Evolutionary conservation across 2,797 vertebrate genomes (phyloP).

Genomic region (Pelobates cultripes): DNA sequence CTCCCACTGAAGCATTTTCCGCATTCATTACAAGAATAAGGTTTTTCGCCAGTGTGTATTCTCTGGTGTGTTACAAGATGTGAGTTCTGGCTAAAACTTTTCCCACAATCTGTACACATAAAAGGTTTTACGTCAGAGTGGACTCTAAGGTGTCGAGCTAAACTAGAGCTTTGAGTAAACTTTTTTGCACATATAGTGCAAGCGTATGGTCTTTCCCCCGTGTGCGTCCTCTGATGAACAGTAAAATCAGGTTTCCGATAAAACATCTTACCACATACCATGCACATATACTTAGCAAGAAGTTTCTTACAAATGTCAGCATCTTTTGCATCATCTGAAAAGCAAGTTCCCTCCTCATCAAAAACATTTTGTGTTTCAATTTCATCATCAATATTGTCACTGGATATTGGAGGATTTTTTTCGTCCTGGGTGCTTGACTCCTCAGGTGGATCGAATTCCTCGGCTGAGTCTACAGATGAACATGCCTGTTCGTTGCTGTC

Average conservation of each 20-base stretch:
- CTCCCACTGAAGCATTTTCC: conserved; percentile 5
- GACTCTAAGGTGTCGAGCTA: conserved; percentile 57
- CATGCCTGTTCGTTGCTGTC: not conserved
- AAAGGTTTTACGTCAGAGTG: conserved; percentile 56
- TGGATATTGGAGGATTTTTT: not conserved
- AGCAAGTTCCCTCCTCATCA: not conserved
- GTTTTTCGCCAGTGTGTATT: conserved; percentile 10
- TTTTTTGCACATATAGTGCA: conserved; percentile 56
- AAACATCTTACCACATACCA: conserved; percentile 19
- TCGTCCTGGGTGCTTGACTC: not conserved
- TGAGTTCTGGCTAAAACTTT: conserved; percentile 18
- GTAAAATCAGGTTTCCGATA: conserved; percentile 26
- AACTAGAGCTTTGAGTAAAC: conserved; percentile 56
- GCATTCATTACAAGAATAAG: not conserved
- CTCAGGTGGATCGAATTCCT: not conserved
- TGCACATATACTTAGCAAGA: conserved; percentile 20
- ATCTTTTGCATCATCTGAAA: not conserved
- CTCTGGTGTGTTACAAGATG: conserved; percentile 17
- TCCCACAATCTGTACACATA: conserved; percentile 31
- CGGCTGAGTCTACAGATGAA: not conserved
- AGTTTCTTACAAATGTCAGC: conserved; percentile 17
- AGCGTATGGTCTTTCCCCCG: conserved; percentile 57
- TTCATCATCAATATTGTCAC: not conserved
- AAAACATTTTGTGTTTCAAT: not conserved
- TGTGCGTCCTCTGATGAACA: conserved; percentile 12